Evolutionary conservation across 2,888 invertebrate genomes (phyloP).

Genomic region (Allolobophora icterica): DNA sequence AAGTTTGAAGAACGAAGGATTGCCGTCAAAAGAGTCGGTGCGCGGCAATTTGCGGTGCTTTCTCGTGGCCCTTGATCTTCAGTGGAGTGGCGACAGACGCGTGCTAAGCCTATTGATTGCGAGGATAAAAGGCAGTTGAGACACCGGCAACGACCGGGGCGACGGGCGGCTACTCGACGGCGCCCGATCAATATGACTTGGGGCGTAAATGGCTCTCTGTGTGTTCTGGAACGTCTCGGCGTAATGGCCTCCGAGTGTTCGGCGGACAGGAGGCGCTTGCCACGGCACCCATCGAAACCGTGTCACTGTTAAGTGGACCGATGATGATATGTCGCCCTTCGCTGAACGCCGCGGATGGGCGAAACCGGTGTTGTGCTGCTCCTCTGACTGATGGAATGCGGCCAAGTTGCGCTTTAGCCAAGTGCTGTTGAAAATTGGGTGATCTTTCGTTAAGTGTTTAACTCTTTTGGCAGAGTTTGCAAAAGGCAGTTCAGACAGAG

Average conservation of each 20-base stretch:
- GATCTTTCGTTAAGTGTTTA: not conserved
- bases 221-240: not conserved
- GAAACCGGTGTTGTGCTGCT: too few species aligned
- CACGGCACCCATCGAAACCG: not conserved
- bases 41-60: not conserved
- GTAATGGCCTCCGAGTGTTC: not conserved
- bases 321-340: not conserved
- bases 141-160: not conserved
- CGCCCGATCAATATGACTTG: not conserved
- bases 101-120: constrained; percentile 11
- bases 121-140: constrained; percentile 17
- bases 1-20: not conserved
- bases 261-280: not conserved
- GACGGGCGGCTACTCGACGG: not conserved
- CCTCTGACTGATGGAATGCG: not conserved
- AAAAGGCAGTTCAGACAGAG: not conserved
- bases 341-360: not conserved
- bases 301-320: constrained; percentile 3
- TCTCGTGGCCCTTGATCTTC: not conserved
- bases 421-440: constrained; percentile 3
- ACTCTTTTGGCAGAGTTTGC: not conserved
- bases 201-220: constrained; percentile 17
- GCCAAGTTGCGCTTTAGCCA: not conserved
- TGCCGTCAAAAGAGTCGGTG: not conserved
- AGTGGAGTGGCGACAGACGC: not conserved